A percentile compares a stretch with the other conserved stretches of the same genome.
These are phyloP conservation scores for Calliphora vicina DNA, from an alignment of 1,140 invertebrate genomes.

Conservation along the genomic window DNA sequence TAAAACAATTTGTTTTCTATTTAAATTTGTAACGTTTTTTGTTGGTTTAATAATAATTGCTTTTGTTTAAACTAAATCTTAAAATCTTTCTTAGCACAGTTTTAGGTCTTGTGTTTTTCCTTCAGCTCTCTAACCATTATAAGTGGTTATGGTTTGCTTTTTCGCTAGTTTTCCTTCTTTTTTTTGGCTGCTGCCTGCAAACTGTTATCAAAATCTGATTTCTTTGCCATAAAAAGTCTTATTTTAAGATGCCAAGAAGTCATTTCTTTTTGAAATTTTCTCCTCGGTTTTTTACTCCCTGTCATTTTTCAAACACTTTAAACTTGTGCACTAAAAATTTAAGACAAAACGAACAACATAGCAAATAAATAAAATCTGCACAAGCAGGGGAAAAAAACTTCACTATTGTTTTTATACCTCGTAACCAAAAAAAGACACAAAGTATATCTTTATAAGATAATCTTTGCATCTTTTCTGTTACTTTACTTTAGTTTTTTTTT, in stretches of 20 bases:
- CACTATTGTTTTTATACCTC: not conserved
- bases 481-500: not conserved
- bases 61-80: too few relatives aligned
- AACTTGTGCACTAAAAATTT: not conserved
- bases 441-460: conserved; percentile 1
- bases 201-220: not conserved
- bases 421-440: not conserved
- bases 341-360: not conserved
- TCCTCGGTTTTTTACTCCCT: not conserved
- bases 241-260: conserved; percentile 7
- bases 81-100: too few relatives aligned
- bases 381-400: not conserved
- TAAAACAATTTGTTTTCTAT: too few relatives aligned
- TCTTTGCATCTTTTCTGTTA: not conserved
- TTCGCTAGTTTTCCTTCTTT: too few relatives aligned
- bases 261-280: not conserved
- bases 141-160: too few relatives aligned
- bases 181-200: too few relatives aligned
- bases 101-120: too few relatives aligned
- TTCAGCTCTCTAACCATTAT: too few relatives aligned
- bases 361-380: not conserved
- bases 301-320: not conserved
- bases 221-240: not conserved
- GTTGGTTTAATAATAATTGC: too few relatives aligned
- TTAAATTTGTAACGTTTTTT: too few relatives aligned